These are phyloP conservation scores for Zeugodacus cucurbitae DNA, from an alignment of 1,140 invertebrate genomes.

Conservation along the genomic window DNA sequence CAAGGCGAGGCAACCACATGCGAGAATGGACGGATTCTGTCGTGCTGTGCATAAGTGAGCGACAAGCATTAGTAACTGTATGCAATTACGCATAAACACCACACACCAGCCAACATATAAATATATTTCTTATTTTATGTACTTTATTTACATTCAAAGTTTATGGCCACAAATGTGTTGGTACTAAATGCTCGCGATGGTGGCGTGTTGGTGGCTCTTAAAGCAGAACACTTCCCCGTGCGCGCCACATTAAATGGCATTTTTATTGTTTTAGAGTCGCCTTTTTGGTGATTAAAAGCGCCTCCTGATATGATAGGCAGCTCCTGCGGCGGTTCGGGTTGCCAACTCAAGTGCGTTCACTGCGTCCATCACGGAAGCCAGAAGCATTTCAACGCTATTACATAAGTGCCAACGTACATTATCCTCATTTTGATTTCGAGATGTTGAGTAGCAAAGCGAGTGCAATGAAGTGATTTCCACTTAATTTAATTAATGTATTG, in stretches of 20 bases:
- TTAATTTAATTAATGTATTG: slow-evolving; percentile 33
- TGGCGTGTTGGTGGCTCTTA: not conserved
- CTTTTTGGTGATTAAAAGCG: slow-evolving; percentile 37
- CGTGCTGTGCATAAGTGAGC: not conserved
- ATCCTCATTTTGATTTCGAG: not conserved
- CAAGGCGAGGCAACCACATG: not conserved
- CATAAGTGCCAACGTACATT: not conserved
- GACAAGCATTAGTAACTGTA: too few relatives aligned
- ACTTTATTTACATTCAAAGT: not conserved
- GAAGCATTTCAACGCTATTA: slow-evolving; percentile 35
- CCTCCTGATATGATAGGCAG: not conserved
- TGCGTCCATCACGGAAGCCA: slow-evolving; percentile 18
- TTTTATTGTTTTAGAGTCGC: slow-evolving; percentile 37
- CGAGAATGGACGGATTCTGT: not conserved
- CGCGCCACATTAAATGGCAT: not conserved
- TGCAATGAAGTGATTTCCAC: slow-evolving; percentile 29
- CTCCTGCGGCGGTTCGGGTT: not conserved
- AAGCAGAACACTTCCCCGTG: not conserved
- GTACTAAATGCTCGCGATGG: not conserved
- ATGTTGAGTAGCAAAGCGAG: not conserved
- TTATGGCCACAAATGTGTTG: slow-evolving; percentile 4
- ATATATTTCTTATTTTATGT: not conserved
- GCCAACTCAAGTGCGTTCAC: not conserved
- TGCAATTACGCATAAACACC: not conserved
- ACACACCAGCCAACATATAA: not conserved